Conservation (phyloP, 2,113 vertebrate species). For the Scartelaos histophorus region DNA sequence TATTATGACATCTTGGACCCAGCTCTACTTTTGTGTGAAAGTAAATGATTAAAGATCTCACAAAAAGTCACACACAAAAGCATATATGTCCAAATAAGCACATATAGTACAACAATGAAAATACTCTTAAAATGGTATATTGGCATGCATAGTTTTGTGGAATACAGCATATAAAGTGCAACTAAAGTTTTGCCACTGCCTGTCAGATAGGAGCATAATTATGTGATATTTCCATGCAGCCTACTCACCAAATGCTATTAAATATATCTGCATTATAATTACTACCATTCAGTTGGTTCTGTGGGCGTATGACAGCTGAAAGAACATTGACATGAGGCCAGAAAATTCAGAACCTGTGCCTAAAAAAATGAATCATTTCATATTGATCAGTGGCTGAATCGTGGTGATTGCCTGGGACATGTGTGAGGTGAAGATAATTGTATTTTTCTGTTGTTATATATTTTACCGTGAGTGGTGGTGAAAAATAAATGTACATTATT, state of each 20-base stretch:
- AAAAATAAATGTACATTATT: too few relatives aligned
- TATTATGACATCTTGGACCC: not conserved
- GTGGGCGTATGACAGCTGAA: not conserved
- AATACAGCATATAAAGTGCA: not conserved
- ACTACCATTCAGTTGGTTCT: not conserved
- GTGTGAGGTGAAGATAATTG: not conserved
- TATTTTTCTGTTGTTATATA: not conserved
- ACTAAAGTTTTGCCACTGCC: not conserved
- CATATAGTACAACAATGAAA: not conserved
- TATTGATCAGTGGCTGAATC: slow-evolving; percentile 6
- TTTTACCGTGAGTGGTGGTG: not conserved
- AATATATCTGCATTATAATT: slow-evolving; percentile 13
- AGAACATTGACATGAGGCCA: not conserved
- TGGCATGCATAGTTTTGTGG: not conserved
- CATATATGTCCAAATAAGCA: too few relatives aligned
- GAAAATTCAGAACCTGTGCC: slow-evolving; percentile 1
- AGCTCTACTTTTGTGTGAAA: not conserved
- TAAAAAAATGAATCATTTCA: slow-evolving; percentile 3
- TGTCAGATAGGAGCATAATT: not conserved
- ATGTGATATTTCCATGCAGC: slow-evolving; percentile 6
- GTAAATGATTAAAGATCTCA: not conserved
- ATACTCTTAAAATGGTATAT: not conserved
- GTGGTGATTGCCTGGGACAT: not conserved
- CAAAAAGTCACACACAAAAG: not conserved
- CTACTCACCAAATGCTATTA: not conserved